phyloP scores from a whole-genome alignment of 2,113 vertebrate species.

The Hassar affinis region DNA sequence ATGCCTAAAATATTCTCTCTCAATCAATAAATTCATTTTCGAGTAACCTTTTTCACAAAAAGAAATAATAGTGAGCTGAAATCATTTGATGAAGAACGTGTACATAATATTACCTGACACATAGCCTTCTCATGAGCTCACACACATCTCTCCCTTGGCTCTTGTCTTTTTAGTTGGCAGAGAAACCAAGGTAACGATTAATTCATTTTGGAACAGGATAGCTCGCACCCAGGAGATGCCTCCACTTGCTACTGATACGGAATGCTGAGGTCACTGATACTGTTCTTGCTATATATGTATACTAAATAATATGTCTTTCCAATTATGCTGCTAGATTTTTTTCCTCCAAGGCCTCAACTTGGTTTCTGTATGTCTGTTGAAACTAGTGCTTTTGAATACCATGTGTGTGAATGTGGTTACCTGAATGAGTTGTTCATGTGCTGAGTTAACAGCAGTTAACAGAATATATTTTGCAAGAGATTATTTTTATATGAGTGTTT shows the following conservation, averaged over 20 bases:
- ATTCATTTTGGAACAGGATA: slow-evolving; percentile 56
- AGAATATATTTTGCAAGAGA: slow-evolving; percentile 96
- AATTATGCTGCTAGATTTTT: slow-evolving; percentile 82
- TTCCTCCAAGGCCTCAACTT: not conserved
- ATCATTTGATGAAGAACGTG: slow-evolving; percentile 34
- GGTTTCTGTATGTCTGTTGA: slow-evolving; percentile 42
- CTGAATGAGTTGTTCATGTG: slow-evolving; percentile 75
- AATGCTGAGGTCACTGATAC: slow-evolving; percentile 61
- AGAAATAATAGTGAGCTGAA: slow-evolving; percentile 14
- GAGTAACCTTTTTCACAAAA: not conserved
- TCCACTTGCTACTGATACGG: slow-evolving; percentile 64
- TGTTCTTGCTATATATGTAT: slow-evolving; percentile 44
- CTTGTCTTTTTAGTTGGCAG: slow-evolving; percentile 39
- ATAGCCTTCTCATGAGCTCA: slow-evolving; percentile 45
- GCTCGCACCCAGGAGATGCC: slow-evolving; percentile 45
- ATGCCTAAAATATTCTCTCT: not conserved
- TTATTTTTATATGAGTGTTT: slow-evolving; percentile 98
- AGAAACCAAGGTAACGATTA: slow-evolving; percentile 55
- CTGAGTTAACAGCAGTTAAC: slow-evolving; percentile 73
- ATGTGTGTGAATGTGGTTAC: slow-evolving; percentile 62
- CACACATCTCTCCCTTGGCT: slow-evolving; percentile 36
- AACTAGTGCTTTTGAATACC: slow-evolving; percentile 59
- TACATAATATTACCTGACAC: slow-evolving; percentile 36
- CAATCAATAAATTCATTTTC: not conserved
- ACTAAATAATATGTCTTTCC: slow-evolving; percentile 56